Evolutionary conservation across 2,113 vertebrate genomes (phyloP).

Genomic region (Hippocampus comes): DNA sequence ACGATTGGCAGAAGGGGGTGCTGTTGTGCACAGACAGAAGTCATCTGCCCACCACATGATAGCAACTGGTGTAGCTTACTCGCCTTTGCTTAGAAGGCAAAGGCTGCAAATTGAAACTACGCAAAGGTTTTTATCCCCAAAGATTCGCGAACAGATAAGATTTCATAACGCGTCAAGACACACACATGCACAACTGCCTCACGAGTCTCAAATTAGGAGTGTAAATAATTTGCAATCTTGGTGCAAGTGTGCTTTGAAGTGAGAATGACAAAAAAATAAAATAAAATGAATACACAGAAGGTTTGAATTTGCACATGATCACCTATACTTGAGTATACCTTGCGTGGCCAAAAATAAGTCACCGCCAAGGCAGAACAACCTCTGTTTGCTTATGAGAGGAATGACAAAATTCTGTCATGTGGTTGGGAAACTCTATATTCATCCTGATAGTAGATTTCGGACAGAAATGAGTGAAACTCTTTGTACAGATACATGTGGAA

Average conservation of each 20-base stretch:
- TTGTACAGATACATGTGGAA: neutral
- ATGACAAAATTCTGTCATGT: neutral
- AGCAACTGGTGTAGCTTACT: neutral
- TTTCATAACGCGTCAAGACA: neutral
- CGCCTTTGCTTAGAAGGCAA: neutral
- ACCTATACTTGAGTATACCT: constrained; percentile 14
- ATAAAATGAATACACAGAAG: constrained; percentile 12
- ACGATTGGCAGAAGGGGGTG: constrained; percentile 43
- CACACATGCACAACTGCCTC: constrained; percentile 10
- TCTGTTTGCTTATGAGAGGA: neutral
- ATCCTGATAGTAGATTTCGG: neutral
- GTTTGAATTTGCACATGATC: constrained; percentile 30
- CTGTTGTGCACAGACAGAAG: constrained; percentile 11
- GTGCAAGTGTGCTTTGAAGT: constrained; percentile 12
- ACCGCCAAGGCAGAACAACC: neutral
- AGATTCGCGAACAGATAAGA: neutral
- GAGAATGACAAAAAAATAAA: constrained; percentile 13
- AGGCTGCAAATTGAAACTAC: constrained; percentile 9
- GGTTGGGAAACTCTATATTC: neutral
- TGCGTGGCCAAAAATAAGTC: neutral
- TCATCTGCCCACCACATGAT: neutral
- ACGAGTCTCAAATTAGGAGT: constrained; percentile 6
- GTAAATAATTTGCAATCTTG: constrained; percentile 5
- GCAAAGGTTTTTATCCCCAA: neutral
- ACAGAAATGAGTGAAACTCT: neutral